Conservation (phyloP, 2,797 vertebrate genomes). For the Pseudochirops cupreus region DNA sequence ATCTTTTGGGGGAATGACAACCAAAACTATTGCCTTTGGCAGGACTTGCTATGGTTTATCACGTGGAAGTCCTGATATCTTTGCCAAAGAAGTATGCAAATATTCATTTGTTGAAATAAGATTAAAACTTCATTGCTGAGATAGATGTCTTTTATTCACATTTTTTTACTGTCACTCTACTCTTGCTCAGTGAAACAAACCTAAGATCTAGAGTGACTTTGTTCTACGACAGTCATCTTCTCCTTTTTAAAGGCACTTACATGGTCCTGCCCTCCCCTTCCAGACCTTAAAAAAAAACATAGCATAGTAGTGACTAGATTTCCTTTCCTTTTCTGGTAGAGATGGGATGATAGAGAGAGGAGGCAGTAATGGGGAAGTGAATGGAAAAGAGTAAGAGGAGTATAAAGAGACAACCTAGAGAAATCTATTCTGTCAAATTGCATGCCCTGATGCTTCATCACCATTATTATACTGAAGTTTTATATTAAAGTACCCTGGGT, state of each 20-base stretch:
- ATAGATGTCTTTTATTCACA: slow-evolving; percentile 64
- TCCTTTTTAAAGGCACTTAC: slow-evolving; percentile 9
- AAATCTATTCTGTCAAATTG: slow-evolving; percentile 84
- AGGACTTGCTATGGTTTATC: slow-evolving; percentile 57
- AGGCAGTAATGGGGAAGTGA: too few species aligned
- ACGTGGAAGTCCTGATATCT: slow-evolving; percentile 63
- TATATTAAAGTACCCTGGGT: slow-evolving; percentile 85
- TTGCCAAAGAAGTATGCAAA: slow-evolving; percentile 72
- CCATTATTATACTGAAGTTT: slow-evolving; percentile 83
- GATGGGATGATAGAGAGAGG: too few species aligned
- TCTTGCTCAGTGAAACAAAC: slow-evolving; percentile 64
- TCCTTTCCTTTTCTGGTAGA: not conserved
- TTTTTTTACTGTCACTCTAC: slow-evolving; percentile 69
- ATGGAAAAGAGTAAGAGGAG: not conserved
- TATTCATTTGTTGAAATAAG: slow-evolving; percentile 76
- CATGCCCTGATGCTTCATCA: slow-evolving; percentile 83
- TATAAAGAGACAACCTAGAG: slow-evolving; percentile 76
- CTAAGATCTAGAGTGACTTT: slow-evolving; percentile 63
- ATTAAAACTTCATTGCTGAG: slow-evolving; percentile 78
- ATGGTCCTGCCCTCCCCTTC: not conserved
- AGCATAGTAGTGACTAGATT: not conserved
- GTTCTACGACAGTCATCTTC: not conserved
- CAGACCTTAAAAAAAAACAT: slow-evolving; percentile 44
- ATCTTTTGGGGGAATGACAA: slow-evolving; percentile 67
- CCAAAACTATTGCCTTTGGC: slow-evolving; percentile 62